phyloP scores from a whole-genome alignment of 2,888 invertebrate species.

The Prosapia bicincta region DNA sequence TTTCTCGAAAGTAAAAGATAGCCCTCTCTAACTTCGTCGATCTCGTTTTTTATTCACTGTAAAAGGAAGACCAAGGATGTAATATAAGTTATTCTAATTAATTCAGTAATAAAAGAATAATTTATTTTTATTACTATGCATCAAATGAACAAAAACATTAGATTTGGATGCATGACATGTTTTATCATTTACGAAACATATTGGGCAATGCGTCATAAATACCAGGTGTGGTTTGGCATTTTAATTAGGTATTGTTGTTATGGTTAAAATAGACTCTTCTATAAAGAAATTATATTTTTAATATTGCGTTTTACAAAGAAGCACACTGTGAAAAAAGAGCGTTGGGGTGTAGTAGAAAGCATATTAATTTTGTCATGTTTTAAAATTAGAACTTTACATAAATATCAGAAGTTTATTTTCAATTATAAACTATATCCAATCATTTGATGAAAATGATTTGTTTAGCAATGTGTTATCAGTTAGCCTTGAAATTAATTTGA shows the following conservation, averaged over 20 bases:
- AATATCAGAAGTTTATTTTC: neutral
- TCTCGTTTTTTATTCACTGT: neutral
- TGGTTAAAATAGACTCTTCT: too few relatives aligned
- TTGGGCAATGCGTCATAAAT: neutral
- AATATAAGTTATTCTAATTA: too few relatives aligned
- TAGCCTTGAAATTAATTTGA: too few relatives aligned
- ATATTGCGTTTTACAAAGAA: too few relatives aligned
- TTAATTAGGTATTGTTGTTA: neutral
- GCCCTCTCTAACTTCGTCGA: neutral
- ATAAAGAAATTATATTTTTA: too few relatives aligned
- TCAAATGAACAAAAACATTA: neutral
- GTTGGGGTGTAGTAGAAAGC: neutral
- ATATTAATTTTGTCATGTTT: neutral
- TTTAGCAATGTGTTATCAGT: too few relatives aligned
- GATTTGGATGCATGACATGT: neutral
- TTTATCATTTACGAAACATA: neutral
- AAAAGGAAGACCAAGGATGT: neutral
- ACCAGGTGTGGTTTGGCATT: slow-evolving; percentile 2
- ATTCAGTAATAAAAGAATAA: too few relatives aligned
- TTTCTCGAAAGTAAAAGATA: neutral
- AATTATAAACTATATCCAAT: too few relatives aligned
- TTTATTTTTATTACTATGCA: too few relatives aligned
- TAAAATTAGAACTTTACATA: neutral
- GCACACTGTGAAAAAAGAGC: neutral
- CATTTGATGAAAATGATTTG: neutral